Evolutionary conservation across 2,888 invertebrate genomes (phyloP).

Genomic region (Lasioglossum morio): DNA sequence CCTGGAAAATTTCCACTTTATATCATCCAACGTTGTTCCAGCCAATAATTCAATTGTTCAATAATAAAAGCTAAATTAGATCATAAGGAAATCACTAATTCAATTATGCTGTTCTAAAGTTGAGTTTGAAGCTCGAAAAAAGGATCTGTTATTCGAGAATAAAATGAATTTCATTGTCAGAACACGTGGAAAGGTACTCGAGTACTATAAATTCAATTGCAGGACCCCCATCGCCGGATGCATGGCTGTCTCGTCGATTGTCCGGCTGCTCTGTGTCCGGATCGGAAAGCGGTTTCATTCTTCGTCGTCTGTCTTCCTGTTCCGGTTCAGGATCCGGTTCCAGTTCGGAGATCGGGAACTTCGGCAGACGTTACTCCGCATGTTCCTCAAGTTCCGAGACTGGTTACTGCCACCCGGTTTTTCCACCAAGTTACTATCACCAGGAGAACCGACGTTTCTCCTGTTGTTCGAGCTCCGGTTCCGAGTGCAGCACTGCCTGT

Average conservation of each 20-base stretch:
- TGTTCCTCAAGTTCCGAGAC: conserved; percentile 80
- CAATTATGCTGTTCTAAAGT: too few relatives aligned
- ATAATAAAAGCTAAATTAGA: too few relatives aligned
- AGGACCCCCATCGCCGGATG: conserved; percentile 87
- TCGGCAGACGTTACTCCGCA: conserved; percentile 78
- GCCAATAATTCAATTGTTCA: too few relatives aligned
- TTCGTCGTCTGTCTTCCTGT: conserved; percentile 86
- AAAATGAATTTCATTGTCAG: too few relatives aligned
- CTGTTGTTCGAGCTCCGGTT: conserved; percentile 79
- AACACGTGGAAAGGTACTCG: background rate
- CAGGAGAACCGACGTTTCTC: conserved; percentile 78
- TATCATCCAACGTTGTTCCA: too few relatives aligned
- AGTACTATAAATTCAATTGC: conserved; percentile 74
- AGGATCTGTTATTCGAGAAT: too few relatives aligned
- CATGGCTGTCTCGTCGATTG: conserved; percentile 88
- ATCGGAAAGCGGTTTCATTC: conserved; percentile 85
- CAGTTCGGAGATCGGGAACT: conserved; percentile 75
- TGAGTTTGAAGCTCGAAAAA: too few relatives aligned
- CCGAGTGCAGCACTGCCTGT: conserved; percentile 84
- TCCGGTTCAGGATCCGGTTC: conserved; percentile 78
- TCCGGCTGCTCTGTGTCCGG: conserved; percentile 89
- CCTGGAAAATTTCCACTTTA: too few relatives aligned
- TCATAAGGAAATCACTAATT: too few relatives aligned
- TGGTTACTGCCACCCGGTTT: conserved; percentile 75
- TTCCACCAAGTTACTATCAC: conserved; percentile 73